Evolutionary conservation across 1,140 invertebrate species (phyloP), one percentile per base, ranked within the genome.

Genomic region (Aradophagus sp.): DNA sequence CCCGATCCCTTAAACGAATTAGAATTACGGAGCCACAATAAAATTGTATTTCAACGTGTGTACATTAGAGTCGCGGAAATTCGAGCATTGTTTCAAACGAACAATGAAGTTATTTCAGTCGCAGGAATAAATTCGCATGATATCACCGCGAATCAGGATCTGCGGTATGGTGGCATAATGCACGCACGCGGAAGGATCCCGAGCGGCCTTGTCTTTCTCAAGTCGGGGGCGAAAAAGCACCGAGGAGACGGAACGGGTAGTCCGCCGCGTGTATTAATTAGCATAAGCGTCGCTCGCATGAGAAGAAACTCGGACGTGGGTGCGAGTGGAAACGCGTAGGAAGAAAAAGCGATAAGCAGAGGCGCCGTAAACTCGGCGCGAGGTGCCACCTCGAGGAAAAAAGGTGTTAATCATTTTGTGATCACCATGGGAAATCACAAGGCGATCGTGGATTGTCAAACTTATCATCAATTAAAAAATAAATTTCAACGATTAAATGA

Each of bases 341-440:
- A 6, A 2, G 53, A 31, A 41, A 15, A 23, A 32, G n/a, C 42
- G 35, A 26, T 26, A 15, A 53, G 32, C 15, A 48, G 34, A 39
- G 47, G 41, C 41, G 48, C 35, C 44, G 50, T n/a, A 11, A 15
- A 41, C 45, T 45, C 42, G 56, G 58, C 56, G 45, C 47, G 35
- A 42, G 38, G 56, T n/a, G 39, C 68, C 69, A 69, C 58, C 62
- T 67, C n/a, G n/a, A n/a, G n/a, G 74, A 75, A 73, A 75, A 73
- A 61, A 45, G 58, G 62, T n/a, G n/a, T n/a, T n/a, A n/a, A n/a
- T n/a, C n/a, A n/a, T n/a, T n/a, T n/a, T n/a, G n/a, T n/a, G n/a
- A n/a, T n/a, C n/a, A n/a, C n/a, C n/a, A n/a, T n/a, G n/a, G n/a
- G n/a, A n/a, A n/a, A n/a, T n/a, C n/a, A n/a, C n/a, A n/a, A n/a